Evolutionary conservation across 2,113 vertebrate genomes (phyloP).

Genomic region (Brachyhypopomus gauderio): DNA sequence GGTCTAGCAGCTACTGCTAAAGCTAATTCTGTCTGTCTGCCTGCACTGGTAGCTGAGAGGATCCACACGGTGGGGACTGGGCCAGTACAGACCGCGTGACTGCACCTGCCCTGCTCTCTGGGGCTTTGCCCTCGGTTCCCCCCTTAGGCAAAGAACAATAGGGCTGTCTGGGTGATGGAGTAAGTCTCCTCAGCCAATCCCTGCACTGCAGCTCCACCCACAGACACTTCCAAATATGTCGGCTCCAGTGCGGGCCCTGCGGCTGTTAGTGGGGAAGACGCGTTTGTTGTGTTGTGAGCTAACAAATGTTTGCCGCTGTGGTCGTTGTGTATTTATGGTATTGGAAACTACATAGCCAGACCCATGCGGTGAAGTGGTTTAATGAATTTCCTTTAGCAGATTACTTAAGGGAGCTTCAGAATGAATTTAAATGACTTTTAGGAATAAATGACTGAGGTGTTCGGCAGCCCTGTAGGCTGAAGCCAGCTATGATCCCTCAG

Average conservation of each 20-base stretch:
- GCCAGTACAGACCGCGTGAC: conserved; percentile 60
- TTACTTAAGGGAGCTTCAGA: neutral
- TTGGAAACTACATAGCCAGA: neutral
- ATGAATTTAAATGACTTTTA: neutral
- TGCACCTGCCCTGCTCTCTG: conserved; percentile 49
- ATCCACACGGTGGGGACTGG: conserved; percentile 8
- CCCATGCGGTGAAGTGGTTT: neutral
- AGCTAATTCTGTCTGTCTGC: neutral
- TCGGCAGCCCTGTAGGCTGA: neutral
- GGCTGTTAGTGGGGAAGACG: neutral
- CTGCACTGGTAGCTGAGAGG: neutral
- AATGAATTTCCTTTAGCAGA: neutral
- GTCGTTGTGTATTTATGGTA: neutral
- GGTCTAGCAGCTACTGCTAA: neutral
- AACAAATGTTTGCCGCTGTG: neutral
- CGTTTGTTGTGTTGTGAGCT: conserved; percentile 30
- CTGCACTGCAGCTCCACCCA: conserved; percentile 39
- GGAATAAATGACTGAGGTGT: conserved; percentile 12
- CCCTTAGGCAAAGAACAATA: conserved; percentile 63
- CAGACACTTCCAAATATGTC: conserved; percentile 14
- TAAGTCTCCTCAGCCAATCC: conserved; percentile 53
- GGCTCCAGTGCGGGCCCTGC: neutral
- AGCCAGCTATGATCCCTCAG: conserved; percentile 32
- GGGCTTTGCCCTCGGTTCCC: conserved; percentile 52
- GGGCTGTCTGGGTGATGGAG: conserved; percentile 68